These are phyloP conservation scores for Pyrocoelia pectoralis DNA, from an alignment of 2,888 invertebrate genomes.

Conservation along the genomic window DNA sequence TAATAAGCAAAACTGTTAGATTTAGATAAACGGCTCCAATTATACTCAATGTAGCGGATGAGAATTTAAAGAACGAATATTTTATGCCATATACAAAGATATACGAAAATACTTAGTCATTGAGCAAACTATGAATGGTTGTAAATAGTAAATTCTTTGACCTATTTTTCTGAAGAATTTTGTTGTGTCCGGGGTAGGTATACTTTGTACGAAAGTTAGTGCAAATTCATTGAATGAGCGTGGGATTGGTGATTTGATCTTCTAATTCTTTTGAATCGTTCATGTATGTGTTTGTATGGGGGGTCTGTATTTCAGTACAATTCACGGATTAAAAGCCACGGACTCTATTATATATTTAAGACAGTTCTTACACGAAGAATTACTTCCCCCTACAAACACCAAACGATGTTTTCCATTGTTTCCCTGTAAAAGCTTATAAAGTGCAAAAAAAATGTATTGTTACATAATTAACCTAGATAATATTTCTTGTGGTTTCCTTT, in stretches of 20 bases:
- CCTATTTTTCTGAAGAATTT: conserved; percentile 23
- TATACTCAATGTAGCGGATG: neutral
- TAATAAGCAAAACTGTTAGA: too few species aligned
- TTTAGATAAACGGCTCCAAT: too few species aligned
- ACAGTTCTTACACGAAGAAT: conserved; percentile 23
- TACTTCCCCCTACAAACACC: conserved; percentile 11
- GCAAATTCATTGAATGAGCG: conserved; percentile 38
- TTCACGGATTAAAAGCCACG: conserved; percentile 36
- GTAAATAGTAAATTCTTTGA: conserved; percentile 12
- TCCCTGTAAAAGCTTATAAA: conserved; percentile 15
- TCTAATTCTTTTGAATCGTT: conserved; percentile 30
- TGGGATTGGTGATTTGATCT: conserved; percentile 40
- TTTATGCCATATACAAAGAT: too few species aligned
- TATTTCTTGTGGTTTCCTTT: conserved; percentile 34
- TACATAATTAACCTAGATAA: conserved; percentile 28
- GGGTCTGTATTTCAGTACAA: conserved; percentile 32
- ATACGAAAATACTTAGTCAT: conserved; percentile 20
- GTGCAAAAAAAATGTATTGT: conserved; percentile 25
- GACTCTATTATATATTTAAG: conserved; percentile 28
- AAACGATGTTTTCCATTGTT: neutral
- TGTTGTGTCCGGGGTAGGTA: conserved; percentile 7
- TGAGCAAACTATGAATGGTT: conserved; percentile 23
- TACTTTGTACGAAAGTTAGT: conserved; percentile 25
- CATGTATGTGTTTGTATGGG: conserved; percentile 27
- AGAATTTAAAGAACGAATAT: neutral